Base-by-base conservation (phyloP, 1,140 invertebrate genomes). In the Hylyphantes graminicola region DNA sequence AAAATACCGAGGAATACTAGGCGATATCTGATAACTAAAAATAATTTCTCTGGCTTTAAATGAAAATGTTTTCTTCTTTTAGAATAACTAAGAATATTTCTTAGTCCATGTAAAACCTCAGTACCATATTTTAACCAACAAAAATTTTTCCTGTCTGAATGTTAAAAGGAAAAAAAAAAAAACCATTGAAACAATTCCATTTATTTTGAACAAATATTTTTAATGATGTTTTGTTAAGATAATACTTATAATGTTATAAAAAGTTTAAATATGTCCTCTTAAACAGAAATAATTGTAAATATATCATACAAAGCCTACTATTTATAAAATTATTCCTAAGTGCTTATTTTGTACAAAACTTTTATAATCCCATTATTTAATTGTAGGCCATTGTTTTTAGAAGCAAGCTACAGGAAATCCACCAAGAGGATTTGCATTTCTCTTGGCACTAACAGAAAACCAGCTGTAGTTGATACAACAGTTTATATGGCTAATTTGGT, bases 401-500 rank as follows among this genome's bases (percentile, higher is more conserved):
- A n/a, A 99, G 91, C 93, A 94, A 10, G 92, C 93, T 0, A 93
- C 94, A 17, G 97, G 97, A 50, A 96, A 96, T 87, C 97, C 98
- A 12, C 98, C 98, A 0, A 91, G 98, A 86, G 98, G 98, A 13
- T 91, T 99, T 12, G 98, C 99, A 91, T 95, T 99, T 83, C 95
- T 35, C 90, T 99, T n/a, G 97, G 97, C 51, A 96, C 96, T 0
- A 92, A 94, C 74, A 92, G 90, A 9, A 91, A 94, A 59, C 94
- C 95, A 0, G 92, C 93, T 5, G 91, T 94, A 68, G 94, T 96
- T 78, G 98, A 99, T 90, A 99, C 98, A 12, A 99, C 99, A 87
- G 98, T 99, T n/a, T n/a, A n/a, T 5, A 99, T 99, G 98, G 98
- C 98, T 2, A 99, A 99, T 91, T 92, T 99, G 85, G 91, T 92